Percentiles rank a stretch among this genome's conserved stretches.
These are phyloP conservation scores for Smithornis capensis DNA, from an alignment of 2,113 vertebrate genomes.

Conservation along the genomic window DNA sequence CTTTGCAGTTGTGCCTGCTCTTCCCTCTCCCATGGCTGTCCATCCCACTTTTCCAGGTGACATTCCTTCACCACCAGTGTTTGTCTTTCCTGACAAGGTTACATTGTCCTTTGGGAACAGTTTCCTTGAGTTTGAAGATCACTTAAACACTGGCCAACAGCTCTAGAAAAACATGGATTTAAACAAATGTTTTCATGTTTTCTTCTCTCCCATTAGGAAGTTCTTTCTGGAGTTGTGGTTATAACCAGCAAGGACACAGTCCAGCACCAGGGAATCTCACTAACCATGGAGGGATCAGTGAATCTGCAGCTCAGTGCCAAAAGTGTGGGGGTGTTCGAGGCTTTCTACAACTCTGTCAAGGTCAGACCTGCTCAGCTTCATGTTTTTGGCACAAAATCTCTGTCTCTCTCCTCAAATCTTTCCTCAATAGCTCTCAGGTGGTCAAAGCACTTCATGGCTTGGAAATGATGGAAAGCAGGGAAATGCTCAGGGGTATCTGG, in stretches of 20 bases:
- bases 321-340: slow-evolving; percentile 95
- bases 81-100: background rate
- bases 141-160: background rate
- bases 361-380: slow-evolving; percentile 57
- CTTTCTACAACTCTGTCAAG: slow-evolving; percentile 98
- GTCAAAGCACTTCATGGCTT: background rate
- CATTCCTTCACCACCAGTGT: background rate
- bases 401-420: background rate
- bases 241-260: slow-evolving; percentile 85
- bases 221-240: slow-evolving; percentile 87
- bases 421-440: background rate
- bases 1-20: background rate
- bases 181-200: background rate
- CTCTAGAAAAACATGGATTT: background rate
- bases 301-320: slow-evolving; percentile 97
- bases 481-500: background rate
- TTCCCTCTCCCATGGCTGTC: background rate
- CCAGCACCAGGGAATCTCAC: slow-evolving; percentile 90
- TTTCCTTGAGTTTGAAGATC: background rate
- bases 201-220: slow-evolving; percentile 75
- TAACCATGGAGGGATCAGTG: slow-evolving; percentile 92
- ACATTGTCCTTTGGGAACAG: background rate
- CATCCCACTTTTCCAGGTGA: background rate
- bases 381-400: background rate
- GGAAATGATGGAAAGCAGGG: background rate